Conservation (phyloP, 2,113 vertebrate species). For the Elephantulus edwardii region DNA sequence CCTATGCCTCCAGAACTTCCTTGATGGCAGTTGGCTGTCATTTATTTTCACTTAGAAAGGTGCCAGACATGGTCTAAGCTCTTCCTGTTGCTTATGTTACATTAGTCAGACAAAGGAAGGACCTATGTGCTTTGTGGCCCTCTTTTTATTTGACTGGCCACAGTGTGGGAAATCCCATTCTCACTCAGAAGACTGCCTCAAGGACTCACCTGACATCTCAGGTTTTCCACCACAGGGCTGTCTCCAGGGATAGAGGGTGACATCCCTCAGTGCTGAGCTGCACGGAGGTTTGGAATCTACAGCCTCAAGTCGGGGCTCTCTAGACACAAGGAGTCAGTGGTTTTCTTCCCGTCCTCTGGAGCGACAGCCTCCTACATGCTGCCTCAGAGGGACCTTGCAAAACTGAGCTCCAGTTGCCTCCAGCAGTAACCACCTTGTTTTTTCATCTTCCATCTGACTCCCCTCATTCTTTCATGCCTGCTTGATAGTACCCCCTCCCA, state of each 20-base stretch:
- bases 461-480: too few relatives aligned
- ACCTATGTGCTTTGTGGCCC: accelerated
- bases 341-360: neutral
- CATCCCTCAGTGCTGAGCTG: neutral
- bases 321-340: too few relatives aligned
- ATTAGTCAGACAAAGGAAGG: accelerated
- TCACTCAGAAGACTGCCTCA: neutral
- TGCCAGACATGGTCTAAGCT: too few relatives aligned
- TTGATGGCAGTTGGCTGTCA: too few relatives aligned
- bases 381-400: neutral
- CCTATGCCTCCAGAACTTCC: too few relatives aligned
- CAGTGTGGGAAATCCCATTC: neutral
- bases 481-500: neutral
- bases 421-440: neutral
- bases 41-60: too few relatives aligned
- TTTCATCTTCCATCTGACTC: too few relatives aligned
- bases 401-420: neutral
- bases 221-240: neutral
- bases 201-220: neutral
- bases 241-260: neutral
- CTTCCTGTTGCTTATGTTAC: neutral
- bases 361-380: neutral
- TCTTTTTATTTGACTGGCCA: neutral
- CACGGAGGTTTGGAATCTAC: accelerated
- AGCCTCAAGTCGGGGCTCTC: neutral